Conservation (phyloP, 2,888 invertebrate genomes). For the Macrosoma leucophasiata region DNA sequence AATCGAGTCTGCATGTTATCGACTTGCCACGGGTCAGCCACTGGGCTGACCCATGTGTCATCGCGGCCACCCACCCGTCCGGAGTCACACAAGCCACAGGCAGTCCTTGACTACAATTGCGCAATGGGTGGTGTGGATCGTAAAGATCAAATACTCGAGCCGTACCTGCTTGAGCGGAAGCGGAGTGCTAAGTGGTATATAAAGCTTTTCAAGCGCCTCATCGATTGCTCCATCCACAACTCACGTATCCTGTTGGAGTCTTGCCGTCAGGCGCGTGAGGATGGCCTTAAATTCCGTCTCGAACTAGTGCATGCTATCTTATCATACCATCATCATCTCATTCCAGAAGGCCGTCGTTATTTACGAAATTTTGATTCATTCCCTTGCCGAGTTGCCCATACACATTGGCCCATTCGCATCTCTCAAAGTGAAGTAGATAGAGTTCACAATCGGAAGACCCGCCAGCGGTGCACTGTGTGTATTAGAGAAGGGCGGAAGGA, state of each 20-base stretch:
- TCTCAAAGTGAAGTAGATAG: too few species aligned
- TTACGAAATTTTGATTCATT: too few species aligned
- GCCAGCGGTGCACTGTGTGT: too few species aligned
- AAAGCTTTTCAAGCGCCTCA: conserved; percentile 19
- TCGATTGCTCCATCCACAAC: conserved; percentile 6
- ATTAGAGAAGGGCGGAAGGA: too few species aligned
- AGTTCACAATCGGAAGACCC: too few species aligned
- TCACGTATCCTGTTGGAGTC: conserved; percentile 8
- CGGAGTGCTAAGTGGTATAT: conserved; percentile 19
- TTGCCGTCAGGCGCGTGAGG: not conserved
- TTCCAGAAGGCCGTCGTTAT: too few species aligned
- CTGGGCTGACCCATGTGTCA: not conserved
- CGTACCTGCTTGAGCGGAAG: conserved; percentile 20
- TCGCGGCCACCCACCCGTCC: not conserved
- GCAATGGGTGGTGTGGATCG: conserved; percentile 8
- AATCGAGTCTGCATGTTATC: conserved; percentile 20
- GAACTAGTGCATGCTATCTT: conserved; percentile 3
- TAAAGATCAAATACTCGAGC: conserved; percentile 11
- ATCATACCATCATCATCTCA: not conserved
- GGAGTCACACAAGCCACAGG: conserved; percentile 3
- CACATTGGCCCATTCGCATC: too few species aligned
- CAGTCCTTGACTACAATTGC: conserved; percentile 11
- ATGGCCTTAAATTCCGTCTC: conserved; percentile 1
- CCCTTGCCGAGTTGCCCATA: too few species aligned
- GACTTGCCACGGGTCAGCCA: conserved; percentile 21